Conservation (phyloP, 1,140 invertebrate genomes). For the Drosophila bifasciata region DNA sequence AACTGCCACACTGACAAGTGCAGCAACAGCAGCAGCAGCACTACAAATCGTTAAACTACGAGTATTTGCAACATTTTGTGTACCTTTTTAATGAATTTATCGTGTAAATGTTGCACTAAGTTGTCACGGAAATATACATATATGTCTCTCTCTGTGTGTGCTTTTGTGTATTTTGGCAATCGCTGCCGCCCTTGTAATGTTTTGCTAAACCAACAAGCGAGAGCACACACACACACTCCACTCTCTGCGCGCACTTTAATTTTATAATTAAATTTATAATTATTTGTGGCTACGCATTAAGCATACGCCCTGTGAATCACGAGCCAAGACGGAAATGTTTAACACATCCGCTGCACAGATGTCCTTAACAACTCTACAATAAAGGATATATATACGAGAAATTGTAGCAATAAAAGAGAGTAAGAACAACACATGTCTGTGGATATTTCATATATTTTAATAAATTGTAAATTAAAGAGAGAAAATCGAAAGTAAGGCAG, state of each 20-base stretch:
- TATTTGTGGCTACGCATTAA: slow-evolving; percentile 44
- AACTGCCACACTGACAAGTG: slow-evolving; percentile 43
- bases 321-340: slow-evolving; percentile 58
- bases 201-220: slow-evolving; percentile 47
- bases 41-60: slow-evolving; percentile 38
- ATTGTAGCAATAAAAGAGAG: slow-evolving; percentile 11
- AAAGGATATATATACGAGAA: too few species aligned
- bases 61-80: slow-evolving; percentile 67
- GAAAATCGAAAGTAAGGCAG: too few species aligned
- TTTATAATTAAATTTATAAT: slow-evolving; percentile 75
- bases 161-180: slow-evolving; percentile 7
- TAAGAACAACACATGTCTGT: slow-evolving; percentile 22
- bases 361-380: slow-evolving; percentile 32
- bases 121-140: slow-evolving; percentile 45
- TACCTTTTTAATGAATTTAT: slow-evolving; percentile 82
- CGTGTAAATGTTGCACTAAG: slow-evolving; percentile 72
- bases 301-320: slow-evolving; percentile 16
- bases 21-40: slow-evolving; percentile 5
- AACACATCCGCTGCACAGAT: slow-evolving; percentile 53
- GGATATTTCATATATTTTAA: slow-evolving; percentile 28
- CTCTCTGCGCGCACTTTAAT: slow-evolving; percentile 27
- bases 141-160: not conserved
- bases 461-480: slow-evolving; percentile 2
- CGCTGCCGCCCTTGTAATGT: slow-evolving; percentile 47
- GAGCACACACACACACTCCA: slow-evolving; percentile 19